phyloP scores from a whole-genome alignment of 1,140 invertebrate species.

The Habropoda laboriosa region DNA sequence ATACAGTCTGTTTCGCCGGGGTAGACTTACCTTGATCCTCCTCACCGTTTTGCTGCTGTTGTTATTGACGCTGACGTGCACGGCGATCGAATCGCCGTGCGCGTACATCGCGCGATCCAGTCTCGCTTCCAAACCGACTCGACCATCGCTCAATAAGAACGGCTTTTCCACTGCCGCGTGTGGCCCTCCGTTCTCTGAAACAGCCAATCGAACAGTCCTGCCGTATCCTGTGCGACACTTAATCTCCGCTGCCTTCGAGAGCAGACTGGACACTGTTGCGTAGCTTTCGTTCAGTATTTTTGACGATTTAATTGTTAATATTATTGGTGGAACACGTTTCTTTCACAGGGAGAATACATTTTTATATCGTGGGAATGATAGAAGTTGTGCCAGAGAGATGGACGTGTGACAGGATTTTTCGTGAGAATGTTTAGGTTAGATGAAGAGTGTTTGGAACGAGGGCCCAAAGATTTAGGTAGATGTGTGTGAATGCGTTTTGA shows the following conservation, averaged over 20 bases:
- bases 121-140: slow-evolving; percentile 91
- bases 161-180: slow-evolving; percentile 83
- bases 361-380: no score
- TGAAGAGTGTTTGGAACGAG: no score
- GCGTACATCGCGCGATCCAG: slow-evolving; percentile 96
- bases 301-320: no score
- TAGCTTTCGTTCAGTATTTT: no score
- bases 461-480: no score
- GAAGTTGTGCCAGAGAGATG: no score
- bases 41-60: slow-evolving; percentile 97
- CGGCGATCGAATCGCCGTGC: slow-evolving; percentile 95
- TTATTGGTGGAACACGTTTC: no score
- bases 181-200: slow-evolving; percentile 72
- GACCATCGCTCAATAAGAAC: slow-evolving; percentile 86
- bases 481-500: no score
- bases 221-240: background rate
- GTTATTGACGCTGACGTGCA: slow-evolving; percentile 95
- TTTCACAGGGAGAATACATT: no score
- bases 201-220: background rate
- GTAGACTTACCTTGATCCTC: slow-evolving; percentile 89
- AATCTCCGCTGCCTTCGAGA: background rate
- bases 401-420: no score
- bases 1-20: background rate
- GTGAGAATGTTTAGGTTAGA: no score
- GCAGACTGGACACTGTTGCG: background rate